Conservation (phyloP, 2,888 invertebrate genomes). For the Stegana nigrithorax region DNA sequence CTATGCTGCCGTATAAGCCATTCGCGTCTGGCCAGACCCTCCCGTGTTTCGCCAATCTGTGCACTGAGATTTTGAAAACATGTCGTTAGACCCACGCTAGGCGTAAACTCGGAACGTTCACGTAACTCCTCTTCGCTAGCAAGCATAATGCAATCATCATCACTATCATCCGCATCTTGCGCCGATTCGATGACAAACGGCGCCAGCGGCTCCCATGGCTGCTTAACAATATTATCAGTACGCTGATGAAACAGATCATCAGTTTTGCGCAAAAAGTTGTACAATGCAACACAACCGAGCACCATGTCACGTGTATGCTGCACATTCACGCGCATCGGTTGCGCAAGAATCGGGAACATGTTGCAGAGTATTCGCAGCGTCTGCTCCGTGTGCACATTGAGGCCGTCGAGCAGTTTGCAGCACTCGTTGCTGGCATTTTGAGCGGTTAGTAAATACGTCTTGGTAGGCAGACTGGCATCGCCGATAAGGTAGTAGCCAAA, state of each 20-base stretch:
- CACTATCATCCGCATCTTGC: slow-evolving; percentile 48
- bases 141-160: slow-evolving; percentile 60
- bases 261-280: slow-evolving; percentile 65
- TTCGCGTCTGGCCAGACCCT: slow-evolving; percentile 54
- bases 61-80: slow-evolving; percentile 56
- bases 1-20: slow-evolving; percentile 51
- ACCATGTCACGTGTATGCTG: slow-evolving; percentile 64
- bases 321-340: slow-evolving; percentile 61
- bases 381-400: slow-evolving; percentile 50
- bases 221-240: slow-evolving; percentile 53
- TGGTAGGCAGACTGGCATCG: slow-evolving; percentile 56
- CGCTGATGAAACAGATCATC: slow-evolving; percentile 58
- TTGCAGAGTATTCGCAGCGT: slow-evolving; percentile 63
- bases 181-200: slow-evolving; percentile 36
- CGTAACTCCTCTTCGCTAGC: slow-evolving; percentile 61
- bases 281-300: slow-evolving; percentile 63
- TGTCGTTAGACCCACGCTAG: slow-evolving; percentile 57
- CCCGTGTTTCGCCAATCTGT: slow-evolving; percentile 57
- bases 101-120: slow-evolving; percentile 61
- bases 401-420: slow-evolving; percentile 48
- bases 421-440: slow-evolving; percentile 37
- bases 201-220: slow-evolving; percentile 43
- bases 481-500: slow-evolving; percentile 54
- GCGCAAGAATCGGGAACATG: slow-evolving; percentile 63
- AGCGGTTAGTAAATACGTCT: slow-evolving; percentile 59